A percentile compares a stretch with the other conserved stretches of the same genome.
Conservation (phyloP, 1,140 invertebrate genomes). For the Pogonus chalceus region DNA sequence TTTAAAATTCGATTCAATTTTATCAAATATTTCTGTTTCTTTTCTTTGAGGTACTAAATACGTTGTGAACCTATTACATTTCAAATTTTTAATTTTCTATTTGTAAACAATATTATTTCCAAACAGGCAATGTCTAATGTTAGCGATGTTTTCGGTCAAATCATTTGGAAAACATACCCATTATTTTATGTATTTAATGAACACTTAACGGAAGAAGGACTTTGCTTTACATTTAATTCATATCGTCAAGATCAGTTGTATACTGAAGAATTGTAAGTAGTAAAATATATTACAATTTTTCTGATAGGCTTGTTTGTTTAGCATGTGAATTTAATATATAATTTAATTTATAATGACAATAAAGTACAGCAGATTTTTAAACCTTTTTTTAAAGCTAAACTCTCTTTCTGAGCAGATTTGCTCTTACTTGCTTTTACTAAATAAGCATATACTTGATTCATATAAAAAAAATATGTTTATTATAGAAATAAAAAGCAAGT, state of each 20-base stretch:
- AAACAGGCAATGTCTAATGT: not conserved
- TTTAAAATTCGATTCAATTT: not conserved
- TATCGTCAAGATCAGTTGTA: not conserved
- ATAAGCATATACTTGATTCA: no score
- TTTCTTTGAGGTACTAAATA: not conserved
- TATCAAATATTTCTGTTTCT: not conserved
- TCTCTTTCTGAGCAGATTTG: no score
- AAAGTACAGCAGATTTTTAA: no score
- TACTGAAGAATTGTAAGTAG: not conserved
- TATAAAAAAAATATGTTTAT: no score
- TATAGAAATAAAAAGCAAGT: no score
- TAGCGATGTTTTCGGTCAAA: not conserved
- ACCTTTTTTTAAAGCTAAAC: no score
- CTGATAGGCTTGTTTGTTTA: no score
- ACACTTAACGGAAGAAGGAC: not conserved
- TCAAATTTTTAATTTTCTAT: not conserved
- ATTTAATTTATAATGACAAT: no score
- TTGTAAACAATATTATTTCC: not conserved
- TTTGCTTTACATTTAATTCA: constrained; percentile 1
- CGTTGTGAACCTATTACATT: not conserved
- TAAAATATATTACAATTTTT: not conserved
- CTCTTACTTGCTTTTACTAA: no score
- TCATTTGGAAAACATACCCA: no score
- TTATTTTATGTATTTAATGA: not conserved
- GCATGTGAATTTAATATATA: no score